Conservation (phyloP, 1,140 invertebrate genomes). For the Trichomalopsis sarcophagae region DNA sequence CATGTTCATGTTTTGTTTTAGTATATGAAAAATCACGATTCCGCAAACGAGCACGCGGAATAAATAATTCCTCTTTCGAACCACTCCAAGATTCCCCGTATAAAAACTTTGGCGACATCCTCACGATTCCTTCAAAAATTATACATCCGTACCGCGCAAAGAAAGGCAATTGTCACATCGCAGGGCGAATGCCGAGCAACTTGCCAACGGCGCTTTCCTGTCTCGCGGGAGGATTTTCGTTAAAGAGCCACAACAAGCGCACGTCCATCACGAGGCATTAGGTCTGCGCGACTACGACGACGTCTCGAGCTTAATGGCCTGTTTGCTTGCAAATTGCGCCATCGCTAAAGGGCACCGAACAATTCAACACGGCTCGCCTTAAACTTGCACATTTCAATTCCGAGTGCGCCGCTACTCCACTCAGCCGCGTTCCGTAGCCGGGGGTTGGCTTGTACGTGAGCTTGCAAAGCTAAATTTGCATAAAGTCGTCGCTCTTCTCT, state of each 20-base stretch:
- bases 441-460: background rate
- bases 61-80: too few relatives aligned
- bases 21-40: too few relatives aligned
- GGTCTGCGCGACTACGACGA: slow-evolving; percentile 17
- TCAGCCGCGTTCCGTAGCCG: background rate
- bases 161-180: background rate
- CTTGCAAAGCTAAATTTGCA: slow-evolving; percentile 57
- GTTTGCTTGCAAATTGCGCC: slow-evolving; percentile 68
- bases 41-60: too few relatives aligned
- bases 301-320: slow-evolving; percentile 62
- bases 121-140: too few relatives aligned
- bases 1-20: too few relatives aligned
- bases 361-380: slow-evolving; percentile 66
- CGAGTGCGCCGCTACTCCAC: slow-evolving; percentile 49
- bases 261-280: slow-evolving; percentile 34
- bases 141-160: background rate
- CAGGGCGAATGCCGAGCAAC: background rate
- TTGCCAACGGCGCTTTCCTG: background rate
- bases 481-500: slow-evolving; percentile 51
- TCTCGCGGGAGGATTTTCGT: slow-evolving; percentile 24
- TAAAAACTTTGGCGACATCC: too few relatives aligned
- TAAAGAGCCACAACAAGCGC: slow-evolving; percentile 8
- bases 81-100: too few relatives aligned
- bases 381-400: slow-evolving; percentile 66
- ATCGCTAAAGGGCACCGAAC: slow-evolving; percentile 69